Evolutionary conservation across 1,140 invertebrate species (phyloP).

Genomic region (Acromyrmex charruanus): DNA sequence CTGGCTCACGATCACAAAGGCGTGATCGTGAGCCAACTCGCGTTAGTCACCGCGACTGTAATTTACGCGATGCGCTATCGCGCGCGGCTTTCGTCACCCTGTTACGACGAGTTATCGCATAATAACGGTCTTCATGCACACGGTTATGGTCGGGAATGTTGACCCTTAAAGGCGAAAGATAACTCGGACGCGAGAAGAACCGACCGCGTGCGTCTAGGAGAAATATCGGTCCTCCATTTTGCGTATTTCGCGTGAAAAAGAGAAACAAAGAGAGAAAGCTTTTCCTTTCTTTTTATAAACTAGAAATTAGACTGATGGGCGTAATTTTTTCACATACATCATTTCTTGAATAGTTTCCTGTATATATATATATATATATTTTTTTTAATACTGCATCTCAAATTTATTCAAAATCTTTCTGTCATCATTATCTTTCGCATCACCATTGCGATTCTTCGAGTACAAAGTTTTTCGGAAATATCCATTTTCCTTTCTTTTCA

Average conservation of each 20-base stretch:
- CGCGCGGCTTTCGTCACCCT: constrained; percentile 38
- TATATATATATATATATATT: neutral
- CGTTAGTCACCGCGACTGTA: constrained; percentile 29
- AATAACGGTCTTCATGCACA: constrained; percentile 54
- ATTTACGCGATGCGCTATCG: constrained; percentile 44
- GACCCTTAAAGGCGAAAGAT: constrained; percentile 67
- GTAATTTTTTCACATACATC: neutral
- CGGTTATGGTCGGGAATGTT: constrained; percentile 61
- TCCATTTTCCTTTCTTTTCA: neutral
- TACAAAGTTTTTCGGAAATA: neutral
- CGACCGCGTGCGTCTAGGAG: neutral
- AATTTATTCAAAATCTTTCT: neutral
- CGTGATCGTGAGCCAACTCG: neutral
- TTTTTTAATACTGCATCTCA: neutral
- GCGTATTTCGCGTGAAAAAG: neutral
- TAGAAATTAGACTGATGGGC: neutral
- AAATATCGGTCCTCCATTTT: neutral
- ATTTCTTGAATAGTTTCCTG: no score
- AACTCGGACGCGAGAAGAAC: neutral
- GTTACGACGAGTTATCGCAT: constrained; percentile 35
- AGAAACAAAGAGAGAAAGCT: neutral
- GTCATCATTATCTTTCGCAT: neutral
- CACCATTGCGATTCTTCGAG: no score
- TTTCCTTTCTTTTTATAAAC: neutral
- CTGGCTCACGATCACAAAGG: neutral